These are phyloP conservation scores for Ptilorrhoa leucosticta DNA, from an alignment of 2,113 vertebrate species.

Conservation along the genomic window DNA sequence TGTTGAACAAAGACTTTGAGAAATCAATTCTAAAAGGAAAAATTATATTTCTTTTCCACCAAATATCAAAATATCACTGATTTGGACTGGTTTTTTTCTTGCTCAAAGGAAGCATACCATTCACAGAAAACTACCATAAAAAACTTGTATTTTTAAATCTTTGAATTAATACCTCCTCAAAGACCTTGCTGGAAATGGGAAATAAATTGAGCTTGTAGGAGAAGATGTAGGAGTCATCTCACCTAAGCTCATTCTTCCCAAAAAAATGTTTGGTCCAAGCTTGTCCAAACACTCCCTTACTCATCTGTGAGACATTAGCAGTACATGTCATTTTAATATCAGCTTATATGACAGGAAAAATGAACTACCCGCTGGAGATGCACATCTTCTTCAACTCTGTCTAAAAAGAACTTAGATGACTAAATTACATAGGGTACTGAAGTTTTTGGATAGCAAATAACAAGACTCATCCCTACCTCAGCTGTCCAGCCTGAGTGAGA, in stretches of 20 bases:
- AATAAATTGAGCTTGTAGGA: not conserved
- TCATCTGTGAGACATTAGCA: not conserved
- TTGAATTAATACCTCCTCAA: not conserved
- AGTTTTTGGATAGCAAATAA: not conserved
- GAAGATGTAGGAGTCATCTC: not conserved
- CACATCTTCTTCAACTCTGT: not conserved
- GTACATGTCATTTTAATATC: not conserved
- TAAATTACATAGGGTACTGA: not conserved
- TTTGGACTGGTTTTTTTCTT: not conserved
- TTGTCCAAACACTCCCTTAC: not conserved
- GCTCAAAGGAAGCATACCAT: not conserved
- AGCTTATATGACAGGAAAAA: not conserved
- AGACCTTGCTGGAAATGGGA: not conserved
- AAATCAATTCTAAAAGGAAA: not conserved
- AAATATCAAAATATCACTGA: not conserved
- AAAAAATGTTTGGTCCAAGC: not conserved
- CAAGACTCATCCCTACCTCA: not conserved
- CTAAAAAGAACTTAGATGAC: not conserved
- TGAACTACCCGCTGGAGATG: not conserved
- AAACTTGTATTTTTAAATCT: not conserved
- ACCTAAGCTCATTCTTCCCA: not conserved
- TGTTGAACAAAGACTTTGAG: not conserved
- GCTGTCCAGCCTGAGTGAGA: not conserved
- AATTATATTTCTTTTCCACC: not conserved
- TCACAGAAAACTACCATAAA: not conserved